A percentile compares a stretch with the other conserved stretches of the same genome.
phyloP scores from a whole-genome alignment of 2,797 vertebrate species.

The Macropodus opercularis region DNA sequence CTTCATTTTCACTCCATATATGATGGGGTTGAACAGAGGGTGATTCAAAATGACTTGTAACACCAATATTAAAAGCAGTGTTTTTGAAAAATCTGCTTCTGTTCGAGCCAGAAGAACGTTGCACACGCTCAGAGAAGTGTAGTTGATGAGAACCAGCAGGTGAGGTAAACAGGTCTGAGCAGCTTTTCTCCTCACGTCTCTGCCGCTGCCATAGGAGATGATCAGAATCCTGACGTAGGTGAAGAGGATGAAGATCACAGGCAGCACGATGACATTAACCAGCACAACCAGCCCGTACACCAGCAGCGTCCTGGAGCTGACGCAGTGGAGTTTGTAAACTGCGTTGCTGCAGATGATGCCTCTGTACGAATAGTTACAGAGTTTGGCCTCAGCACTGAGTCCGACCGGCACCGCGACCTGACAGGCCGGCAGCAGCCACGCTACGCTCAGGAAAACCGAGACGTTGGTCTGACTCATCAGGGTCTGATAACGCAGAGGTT shows the following conservation, averaged over 20 bases:
- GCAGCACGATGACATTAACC: accelerated
- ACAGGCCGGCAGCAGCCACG: too few relatives aligned
- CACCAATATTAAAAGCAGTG: constrained; percentile 9
- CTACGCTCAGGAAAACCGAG: too few relatives aligned
- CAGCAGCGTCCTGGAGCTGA: background rate
- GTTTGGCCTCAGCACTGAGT: too few relatives aligned
- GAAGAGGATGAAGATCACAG: constrained; percentile 8
- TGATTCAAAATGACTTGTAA: constrained; percentile 25
- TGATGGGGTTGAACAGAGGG: constrained; percentile 37
- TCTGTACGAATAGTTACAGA: too few relatives aligned
- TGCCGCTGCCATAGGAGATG: background rate
- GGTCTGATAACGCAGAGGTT: too few relatives aligned
- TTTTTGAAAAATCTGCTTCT: constrained; percentile 2
- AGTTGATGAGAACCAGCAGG: constrained; percentile 3
- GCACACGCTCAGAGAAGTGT: background rate
- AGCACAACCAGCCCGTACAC: background rate
- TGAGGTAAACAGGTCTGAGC: constrained; percentile 22
- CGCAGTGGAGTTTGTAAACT: too few relatives aligned
- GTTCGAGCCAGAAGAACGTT: constrained; percentile 3
- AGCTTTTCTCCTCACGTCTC: constrained; percentile 3
- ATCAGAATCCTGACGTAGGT: constrained; percentile 5
- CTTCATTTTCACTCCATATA: constrained; percentile 42
- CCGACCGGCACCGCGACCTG: too few relatives aligned
- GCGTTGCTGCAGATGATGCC: too few relatives aligned
- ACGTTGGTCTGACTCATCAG: too few relatives aligned